phyloP scores from a whole-genome alignment of 2,888 invertebrate species.

The Agapostemon virescens region DNA sequence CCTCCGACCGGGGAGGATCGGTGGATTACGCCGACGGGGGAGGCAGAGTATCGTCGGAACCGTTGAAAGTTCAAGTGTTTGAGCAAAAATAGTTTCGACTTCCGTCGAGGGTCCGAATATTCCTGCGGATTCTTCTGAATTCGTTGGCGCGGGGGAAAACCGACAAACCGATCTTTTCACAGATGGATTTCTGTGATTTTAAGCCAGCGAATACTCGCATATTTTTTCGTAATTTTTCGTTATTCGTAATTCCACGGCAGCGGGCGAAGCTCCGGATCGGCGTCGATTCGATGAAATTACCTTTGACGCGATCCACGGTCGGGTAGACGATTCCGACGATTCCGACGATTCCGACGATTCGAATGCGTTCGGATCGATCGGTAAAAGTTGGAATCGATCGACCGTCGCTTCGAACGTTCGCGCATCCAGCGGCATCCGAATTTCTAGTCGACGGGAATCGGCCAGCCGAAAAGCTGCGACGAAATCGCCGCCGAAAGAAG shows the following conservation, averaged over 20 bases:
- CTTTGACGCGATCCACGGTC: no score
- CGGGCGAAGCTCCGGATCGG: no score
- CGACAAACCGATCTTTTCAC: background rate
- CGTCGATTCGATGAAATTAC: no score
- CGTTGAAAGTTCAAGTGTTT: background rate
- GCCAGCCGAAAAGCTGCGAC: conserved; percentile 37
- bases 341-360: no score
- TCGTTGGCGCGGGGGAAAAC: background rate
- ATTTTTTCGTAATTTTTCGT: background rate
- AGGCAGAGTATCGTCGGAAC: conserved; percentile 10
- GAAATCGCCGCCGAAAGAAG: conserved; percentile 37
- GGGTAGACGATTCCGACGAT: no score
- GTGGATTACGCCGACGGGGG: background rate
- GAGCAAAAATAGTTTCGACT: conserved; percentile 2
- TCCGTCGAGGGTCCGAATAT: background rate
- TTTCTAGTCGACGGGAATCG: conserved; percentile 26
- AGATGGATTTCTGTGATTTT: background rate
- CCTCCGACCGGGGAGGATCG: background rate
- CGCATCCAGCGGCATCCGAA: background rate
- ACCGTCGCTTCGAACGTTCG: background rate
- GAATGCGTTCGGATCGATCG: no score
- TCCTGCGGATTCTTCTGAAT: background rate
- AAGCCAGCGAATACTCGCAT: background rate
- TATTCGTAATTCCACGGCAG: no score
- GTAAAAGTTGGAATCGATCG: no score